Conservation (phyloP, 2,888 invertebrate genomes). For the Lampropteryx suffumata region DNA sequence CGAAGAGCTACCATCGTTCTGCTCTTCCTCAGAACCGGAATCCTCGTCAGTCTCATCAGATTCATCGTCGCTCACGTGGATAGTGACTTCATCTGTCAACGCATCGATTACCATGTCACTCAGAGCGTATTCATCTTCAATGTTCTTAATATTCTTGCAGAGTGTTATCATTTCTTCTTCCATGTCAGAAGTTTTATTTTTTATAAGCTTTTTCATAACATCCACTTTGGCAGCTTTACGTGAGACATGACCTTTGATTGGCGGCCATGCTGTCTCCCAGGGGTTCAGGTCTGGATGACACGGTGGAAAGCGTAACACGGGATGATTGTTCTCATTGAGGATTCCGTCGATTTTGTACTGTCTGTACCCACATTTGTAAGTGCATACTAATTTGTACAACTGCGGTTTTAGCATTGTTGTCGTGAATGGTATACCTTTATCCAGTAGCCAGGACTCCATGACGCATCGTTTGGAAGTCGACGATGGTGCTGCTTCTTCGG, state of each 20-base stretch:
- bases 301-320: conserved; percentile 14
- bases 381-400: conserved; percentile 40
- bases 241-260: conserved; percentile 1
- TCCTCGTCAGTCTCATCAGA: conserved; percentile 11
- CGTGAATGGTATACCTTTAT: conserved; percentile 16
- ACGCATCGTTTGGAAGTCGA: conserved; percentile 13
- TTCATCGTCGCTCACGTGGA: conserved; percentile 11
- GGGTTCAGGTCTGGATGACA: conserved; percentile 19
- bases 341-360: conserved; percentile 12
- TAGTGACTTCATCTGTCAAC: conserved; percentile 9
- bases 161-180: not conserved
- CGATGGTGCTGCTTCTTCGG: conserved; percentile 7
- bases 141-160: conserved; percentile 4
- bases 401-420: conserved; percentile 14
- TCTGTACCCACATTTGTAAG: conserved; percentile 11
- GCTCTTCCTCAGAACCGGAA: conserved; percentile 11
- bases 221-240: not conserved
- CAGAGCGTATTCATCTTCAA: conserved; percentile 10
- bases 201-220: not conserved
- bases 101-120: conserved; percentile 10
- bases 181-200: not conserved
- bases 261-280: conserved; percentile 13
- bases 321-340: conserved; percentile 5
- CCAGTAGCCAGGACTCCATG: conserved; percentile 19
- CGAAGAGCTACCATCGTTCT: conserved; percentile 10